phyloP scores from a whole-genome alignment of 2,888 invertebrate species.

The Xiphydria camelus region DNA sequence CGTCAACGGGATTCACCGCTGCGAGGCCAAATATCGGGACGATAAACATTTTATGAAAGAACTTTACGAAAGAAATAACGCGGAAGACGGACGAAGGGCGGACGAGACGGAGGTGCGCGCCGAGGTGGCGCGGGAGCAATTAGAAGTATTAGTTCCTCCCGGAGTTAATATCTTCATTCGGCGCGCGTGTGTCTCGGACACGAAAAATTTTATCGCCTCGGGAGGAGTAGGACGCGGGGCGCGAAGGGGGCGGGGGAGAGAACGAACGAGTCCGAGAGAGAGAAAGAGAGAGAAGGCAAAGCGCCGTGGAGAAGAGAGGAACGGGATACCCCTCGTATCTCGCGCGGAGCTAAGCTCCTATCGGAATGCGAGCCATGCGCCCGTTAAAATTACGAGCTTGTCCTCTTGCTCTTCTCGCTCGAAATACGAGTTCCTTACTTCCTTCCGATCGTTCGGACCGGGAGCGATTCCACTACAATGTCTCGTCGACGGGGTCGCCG shows the following conservation, averaged over 20 bases:
- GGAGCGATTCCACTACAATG: slow-evolving; percentile 6
- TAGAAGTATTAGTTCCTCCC: slow-evolving; percentile 48
- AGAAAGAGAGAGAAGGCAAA: slow-evolving; percentile 1
- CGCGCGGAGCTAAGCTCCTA: slow-evolving; percentile 21
- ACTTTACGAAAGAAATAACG: slow-evolving; percentile 5
- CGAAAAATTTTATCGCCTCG: slow-evolving; percentile 32
- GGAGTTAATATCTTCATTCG: slow-evolving; percentile 47
- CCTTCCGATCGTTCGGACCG: neutral
- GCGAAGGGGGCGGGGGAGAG: slow-evolving; percentile 2
- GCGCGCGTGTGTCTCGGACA: slow-evolving; percentile 15
- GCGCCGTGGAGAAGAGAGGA: too few species aligned
- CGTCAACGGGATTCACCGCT: slow-evolving; percentile 27
- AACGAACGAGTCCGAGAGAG: neutral
- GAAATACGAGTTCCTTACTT: slow-evolving; percentile 1
- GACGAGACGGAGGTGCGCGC: too few species aligned
- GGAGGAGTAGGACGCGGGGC: too few species aligned
- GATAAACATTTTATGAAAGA: slow-evolving; percentile 49
- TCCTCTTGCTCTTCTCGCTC: slow-evolving; percentile 23
- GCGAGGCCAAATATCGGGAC: slow-evolving; percentile 29
- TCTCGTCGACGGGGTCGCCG: neutral
- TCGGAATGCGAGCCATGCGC: slow-evolving; percentile 31
- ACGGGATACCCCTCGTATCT: too few species aligned
- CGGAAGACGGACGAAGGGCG: too few species aligned
- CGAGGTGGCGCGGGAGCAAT: slow-evolving; percentile 32
- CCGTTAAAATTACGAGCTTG: slow-evolving; percentile 42